Evolutionary conservation across 2,797 vertebrate species (phyloP).

Genomic region (Sebastes cheni): DNA sequence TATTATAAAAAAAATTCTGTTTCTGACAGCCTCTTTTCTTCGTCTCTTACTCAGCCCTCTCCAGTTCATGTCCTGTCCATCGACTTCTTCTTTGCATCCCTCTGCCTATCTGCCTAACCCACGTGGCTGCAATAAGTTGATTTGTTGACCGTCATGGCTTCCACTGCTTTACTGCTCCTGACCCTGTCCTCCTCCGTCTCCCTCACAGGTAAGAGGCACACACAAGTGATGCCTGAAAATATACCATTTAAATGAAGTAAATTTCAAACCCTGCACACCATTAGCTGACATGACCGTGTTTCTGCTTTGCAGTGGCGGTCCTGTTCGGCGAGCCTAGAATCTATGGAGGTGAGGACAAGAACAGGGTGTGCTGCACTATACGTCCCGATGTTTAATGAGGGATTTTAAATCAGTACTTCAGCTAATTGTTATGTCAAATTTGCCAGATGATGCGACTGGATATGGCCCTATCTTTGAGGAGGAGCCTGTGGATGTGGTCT

Average conservation of each 20-base stretch:
- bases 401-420: background rate
- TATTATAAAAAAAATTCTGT: background rate
- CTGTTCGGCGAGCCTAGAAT: conserved; percentile 82
- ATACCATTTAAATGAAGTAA: background rate
- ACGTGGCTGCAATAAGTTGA: background rate
- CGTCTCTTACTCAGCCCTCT: conserved; percentile 8
- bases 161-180: conserved; percentile 63
- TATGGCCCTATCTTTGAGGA: conserved; percentile 99
- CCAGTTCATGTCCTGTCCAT: conserved; percentile 39
- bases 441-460: conserved; percentile 92
- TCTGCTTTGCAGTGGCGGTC: conserved; percentile 67
- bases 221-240: background rate
- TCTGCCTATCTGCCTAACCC: conserved; percentile 2
- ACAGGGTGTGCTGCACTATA: background rate
- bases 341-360: conserved; percentile 66
- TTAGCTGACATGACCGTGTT: background rate
- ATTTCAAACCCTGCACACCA: background rate
- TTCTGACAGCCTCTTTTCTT: background rate
- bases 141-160: conserved; percentile 64
- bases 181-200: conserved; percentile 62
- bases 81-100: background rate
- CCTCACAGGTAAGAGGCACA: conserved; percentile 68
- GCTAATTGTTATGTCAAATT: background rate
- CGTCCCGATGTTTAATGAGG: fast-evolving
- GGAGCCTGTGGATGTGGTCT: conserved; percentile 95